These are phyloP conservation scores for Shinisaurus crocodilurus DNA, from an alignment of 2,113 vertebrate genomes.

Conservation along the genomic window DNA sequence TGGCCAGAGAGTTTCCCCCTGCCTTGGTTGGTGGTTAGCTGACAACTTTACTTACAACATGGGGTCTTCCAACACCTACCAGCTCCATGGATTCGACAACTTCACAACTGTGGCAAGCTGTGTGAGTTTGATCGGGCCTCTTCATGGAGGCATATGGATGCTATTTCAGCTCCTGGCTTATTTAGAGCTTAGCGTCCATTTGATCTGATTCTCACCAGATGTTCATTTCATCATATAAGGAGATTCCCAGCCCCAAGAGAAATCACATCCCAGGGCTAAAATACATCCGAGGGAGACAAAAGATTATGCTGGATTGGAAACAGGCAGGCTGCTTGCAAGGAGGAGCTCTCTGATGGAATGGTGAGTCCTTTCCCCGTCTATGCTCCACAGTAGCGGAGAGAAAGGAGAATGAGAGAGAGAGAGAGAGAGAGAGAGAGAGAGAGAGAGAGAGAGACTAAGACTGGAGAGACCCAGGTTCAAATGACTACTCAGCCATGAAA, in stretches of 20 bases:
- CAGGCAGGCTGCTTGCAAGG: too few species aligned
- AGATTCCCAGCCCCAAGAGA: neutral
- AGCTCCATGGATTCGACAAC: neutral
- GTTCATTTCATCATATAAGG: slow-evolving; percentile 24
- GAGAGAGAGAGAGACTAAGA: neutral
- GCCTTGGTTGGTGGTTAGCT: neutral
- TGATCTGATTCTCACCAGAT: slow-evolving; percentile 6
- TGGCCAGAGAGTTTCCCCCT: too few species aligned
- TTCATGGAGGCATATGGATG: neutral
- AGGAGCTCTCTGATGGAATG: neutral
- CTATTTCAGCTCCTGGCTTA: neutral
- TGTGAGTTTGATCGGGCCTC: neutral
- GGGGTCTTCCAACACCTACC: neutral
- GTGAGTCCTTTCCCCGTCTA: neutral
- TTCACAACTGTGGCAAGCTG: neutral
- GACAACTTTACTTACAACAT: neutral
- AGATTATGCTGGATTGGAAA: neutral
- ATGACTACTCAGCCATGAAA: too few species aligned
- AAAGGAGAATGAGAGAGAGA: neutral
- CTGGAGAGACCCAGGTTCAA: neutral
- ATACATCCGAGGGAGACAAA: neutral
- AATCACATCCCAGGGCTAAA: neutral
- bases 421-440: neutral
- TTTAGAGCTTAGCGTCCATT: slow-evolving; percentile 7
- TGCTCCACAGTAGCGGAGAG: neutral